Percentiles rank a stretch among this genome's conserved stretches.
phyloP scores from a whole-genome alignment of 2,888 invertebrate species.

The Spilosoma lubricipeda region DNA sequence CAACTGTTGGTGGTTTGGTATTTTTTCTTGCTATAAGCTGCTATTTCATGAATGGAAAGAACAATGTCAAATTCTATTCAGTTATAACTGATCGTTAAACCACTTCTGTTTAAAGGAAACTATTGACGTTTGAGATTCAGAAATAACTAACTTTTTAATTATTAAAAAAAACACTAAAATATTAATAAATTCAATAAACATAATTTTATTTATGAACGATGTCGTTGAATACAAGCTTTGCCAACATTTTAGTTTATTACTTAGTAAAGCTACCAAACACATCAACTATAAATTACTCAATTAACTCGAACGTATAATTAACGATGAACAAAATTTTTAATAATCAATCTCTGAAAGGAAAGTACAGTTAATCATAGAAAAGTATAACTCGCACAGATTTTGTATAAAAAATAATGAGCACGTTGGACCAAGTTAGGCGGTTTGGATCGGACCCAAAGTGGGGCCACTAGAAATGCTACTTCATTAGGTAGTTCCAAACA shows the following conservation, averaged over 20 bases:
- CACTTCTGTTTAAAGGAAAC: neutral
- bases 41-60: neutral
- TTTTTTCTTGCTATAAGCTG: no score
- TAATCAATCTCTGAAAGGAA: constrained; percentile 81
- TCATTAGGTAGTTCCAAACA: neutral
- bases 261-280: constrained; percentile 30
- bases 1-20: no score
- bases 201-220: neutral
- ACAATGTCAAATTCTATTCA: neutral
- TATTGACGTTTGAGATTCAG: neutral
- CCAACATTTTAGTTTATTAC: constrained; percentile 2
- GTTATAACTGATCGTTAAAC: neutral
- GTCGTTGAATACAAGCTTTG: neutral
- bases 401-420: constrained; percentile 80
- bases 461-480: constrained; percentile 57
- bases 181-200: neutral
- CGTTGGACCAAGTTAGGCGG: constrained; percentile 75
- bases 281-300: constrained; percentile 74
- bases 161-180: neutral
- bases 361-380: constrained; percentile 79
- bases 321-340: constrained; percentile 73
- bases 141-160: neutral
- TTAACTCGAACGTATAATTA: constrained; percentile 78
- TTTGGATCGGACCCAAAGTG: constrained; percentile 58
- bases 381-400: constrained; percentile 63